A percentile compares a stretch with the other conserved stretches of the same genome.
Conservation (phyloP, 1,140 invertebrate species). For the Caerostris darwini region DNA sequence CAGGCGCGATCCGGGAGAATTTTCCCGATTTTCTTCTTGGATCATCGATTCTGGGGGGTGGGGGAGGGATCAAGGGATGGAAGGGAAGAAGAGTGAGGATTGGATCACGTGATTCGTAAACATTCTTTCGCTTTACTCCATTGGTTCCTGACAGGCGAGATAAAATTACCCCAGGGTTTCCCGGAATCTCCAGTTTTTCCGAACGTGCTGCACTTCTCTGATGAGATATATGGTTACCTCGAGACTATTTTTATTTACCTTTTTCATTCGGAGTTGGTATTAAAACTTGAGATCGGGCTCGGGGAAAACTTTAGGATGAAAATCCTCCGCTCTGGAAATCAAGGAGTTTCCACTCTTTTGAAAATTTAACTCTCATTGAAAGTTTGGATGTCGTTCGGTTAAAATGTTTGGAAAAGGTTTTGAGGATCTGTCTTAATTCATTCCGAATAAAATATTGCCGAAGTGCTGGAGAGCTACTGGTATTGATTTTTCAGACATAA, state of each 20-base stretch:
- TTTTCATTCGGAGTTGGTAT: too few relatives aligned
- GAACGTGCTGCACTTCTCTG: background rate
- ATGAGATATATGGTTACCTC: background rate
- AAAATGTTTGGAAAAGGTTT: too few relatives aligned
- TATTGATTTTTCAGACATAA: too few relatives aligned
- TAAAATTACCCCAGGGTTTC: slow-evolving; percentile 52
- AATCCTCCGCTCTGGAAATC: background rate
- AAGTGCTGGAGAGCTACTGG: too few relatives aligned
- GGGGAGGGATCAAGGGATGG: background rate
- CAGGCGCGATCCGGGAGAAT: slow-evolving; percentile 22
- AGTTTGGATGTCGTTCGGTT: too few relatives aligned
- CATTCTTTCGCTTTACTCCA: slow-evolving; percentile 58
- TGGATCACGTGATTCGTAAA: slow-evolving; percentile 73
- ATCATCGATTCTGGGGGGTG: slow-evolving; percentile 41
- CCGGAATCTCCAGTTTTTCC: background rate
- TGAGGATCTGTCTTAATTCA: too few relatives aligned
- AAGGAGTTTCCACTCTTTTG: too few relatives aligned
- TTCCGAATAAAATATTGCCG: too few relatives aligned
- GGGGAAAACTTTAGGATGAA: background rate
- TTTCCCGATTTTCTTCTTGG: slow-evolving; percentile 40
- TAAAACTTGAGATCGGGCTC: background rate
- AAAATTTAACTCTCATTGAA: too few relatives aligned
- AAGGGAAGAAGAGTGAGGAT: slow-evolving; percentile 45
- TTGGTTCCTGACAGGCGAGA: slow-evolving; percentile 65
- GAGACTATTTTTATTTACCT: slow-evolving; percentile 25